Base-by-base conservation (phyloP, 2,113 vertebrate species). In the Acrocephalus kingi region DNA sequence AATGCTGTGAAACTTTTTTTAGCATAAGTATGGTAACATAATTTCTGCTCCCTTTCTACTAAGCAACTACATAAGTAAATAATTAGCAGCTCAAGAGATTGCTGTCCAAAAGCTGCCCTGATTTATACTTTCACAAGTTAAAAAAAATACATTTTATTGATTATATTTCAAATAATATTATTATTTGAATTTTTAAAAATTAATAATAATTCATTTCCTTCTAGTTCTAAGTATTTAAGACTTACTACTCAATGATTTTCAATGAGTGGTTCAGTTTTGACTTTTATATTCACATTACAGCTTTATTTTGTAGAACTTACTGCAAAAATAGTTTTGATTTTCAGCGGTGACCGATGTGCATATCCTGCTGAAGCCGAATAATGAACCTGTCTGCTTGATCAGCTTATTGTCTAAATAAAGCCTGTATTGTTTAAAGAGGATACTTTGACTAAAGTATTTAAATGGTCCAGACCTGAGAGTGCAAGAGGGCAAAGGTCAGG, bases 361-460 rank as follows among this genome's bases (percentile, higher is more conserved):
- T 74, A 58, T 63, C 72, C 88, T 56, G 66, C 54, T 93, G 87
- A 84, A 90, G 37, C n/a, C 49, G 94, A 81, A 77, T 90, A 87
- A 93, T 76, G 90, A 88, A 80, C 58, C 49, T 84, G 15, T 86
- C 73, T 94, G 27, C 75, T 94, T 77, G 82, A 96, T 84, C 72
- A 94, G 90, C 90, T 97, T 97, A 96, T 41, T 72, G 58, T 82
- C 94, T 94, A 93, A 94, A 91, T 96, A 94, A 94, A 95, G 73
- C 61, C 78, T 90, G 71, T 87, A 49, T 84, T 91, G 35, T 95
- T 96, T 94, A 91, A 94, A 95, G 87, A 94, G 90, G 73, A 71
- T 94, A 67, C 74, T 91, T 93, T 79, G 75, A 51, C 46, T 89
- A 51, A 96, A 84, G 82, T 75, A 64, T 84, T 96, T 97, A 95